Percentiles rank a stretch among this genome's conserved stretches.
phyloP scores from a whole-genome alignment of 2,888 invertebrate species.

The Neria commutata region DNA sequence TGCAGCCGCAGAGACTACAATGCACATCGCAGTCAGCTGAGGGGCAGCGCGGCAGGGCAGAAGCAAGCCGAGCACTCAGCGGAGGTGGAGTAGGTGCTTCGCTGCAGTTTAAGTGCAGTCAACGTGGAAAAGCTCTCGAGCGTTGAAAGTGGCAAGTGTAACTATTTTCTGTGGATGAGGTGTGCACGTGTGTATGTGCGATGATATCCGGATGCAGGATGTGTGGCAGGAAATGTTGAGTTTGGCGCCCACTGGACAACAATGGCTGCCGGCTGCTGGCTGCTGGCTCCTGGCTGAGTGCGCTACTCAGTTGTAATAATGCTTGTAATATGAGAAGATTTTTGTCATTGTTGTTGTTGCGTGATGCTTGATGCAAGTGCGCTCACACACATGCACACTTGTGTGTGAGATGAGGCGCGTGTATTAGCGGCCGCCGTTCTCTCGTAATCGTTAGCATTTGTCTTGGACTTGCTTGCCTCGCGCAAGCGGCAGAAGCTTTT shows the following conservation, averaged over 20 bases:
- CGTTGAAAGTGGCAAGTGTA: slow-evolving; percentile 13
- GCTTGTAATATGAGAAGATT: slow-evolving; percentile 3
- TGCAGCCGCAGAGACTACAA: background rate
- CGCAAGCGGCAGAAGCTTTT: background rate
- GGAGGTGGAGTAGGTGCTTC: too few species aligned
- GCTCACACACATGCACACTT: slow-evolving; percentile 3
- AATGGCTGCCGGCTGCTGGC: background rate
- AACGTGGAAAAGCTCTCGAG: slow-evolving; percentile 7
- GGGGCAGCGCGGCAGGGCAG: too few species aligned
- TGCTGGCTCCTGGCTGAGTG: background rate
- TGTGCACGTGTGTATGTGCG: slow-evolving; percentile 19
- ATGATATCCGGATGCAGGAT: slow-evolving; percentile 45
- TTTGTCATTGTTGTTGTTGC: slow-evolving; percentile 5
- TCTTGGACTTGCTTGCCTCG: background rate
- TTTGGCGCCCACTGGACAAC: slow-evolving; percentile 17
- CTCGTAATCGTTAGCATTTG: slow-evolving; percentile 14
- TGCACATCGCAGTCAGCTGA: background rate
- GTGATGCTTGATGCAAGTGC: slow-evolving; percentile 37
- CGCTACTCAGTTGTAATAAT: slow-evolving; percentile 4
- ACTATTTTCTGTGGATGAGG: background rate
- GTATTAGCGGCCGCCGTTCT: slow-evolving; percentile 5
- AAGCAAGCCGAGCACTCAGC: too few species aligned
- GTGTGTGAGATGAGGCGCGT: background rate
- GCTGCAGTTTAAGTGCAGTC: background rate
- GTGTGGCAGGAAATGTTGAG: slow-evolving; percentile 39